Evolutionary conservation across 2,797 vertebrate genomes (phyloP).

Genomic region (Epinephelus awoara): DNA sequence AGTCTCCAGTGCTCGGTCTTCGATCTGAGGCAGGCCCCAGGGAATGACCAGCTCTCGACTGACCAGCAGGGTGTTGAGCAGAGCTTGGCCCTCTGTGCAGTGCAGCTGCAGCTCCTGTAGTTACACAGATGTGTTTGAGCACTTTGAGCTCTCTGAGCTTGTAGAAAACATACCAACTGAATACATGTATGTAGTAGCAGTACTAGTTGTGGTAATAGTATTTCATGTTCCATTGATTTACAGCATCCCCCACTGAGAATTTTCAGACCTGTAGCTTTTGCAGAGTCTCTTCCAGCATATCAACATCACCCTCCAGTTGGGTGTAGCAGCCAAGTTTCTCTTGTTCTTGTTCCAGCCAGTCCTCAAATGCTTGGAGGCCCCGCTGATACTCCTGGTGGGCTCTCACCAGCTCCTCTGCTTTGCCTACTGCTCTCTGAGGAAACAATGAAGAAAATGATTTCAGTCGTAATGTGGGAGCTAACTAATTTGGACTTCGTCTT

Average conservation of each 20-base stretch:
- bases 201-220: not conserved
- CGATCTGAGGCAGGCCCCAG: conserved; percentile 91
- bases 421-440: conserved; percentile 89
- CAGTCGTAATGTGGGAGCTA: not conserved
- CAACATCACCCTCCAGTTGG: conserved; percentile 90
- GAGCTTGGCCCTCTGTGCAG: conserved; percentile 93
- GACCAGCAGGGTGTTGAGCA: conserved; percentile 89
- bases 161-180: not conserved
- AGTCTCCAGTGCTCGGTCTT: conserved; percentile 92
- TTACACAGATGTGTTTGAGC: conserved; percentile 11
- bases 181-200: not conserved
- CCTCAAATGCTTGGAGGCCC: conserved; percentile 91
- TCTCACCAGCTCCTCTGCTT: conserved; percentile 90
- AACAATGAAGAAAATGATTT: not conserved
- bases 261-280: conserved; percentile 91
- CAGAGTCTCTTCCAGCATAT: conserved; percentile 90
- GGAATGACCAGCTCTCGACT: conserved; percentile 91
- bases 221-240: not conserved
- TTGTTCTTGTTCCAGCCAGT: conserved; percentile 94
- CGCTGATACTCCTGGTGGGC: conserved; percentile 94
- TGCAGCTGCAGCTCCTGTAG: conserved; percentile 91
- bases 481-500: not conserved
- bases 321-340: conserved; percentile 90
- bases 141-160: not conserved
- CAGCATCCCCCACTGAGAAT: not conserved